phyloP scores from a whole-genome alignment of 2,113 vertebrate genomes.

The Ammodramus savannarum region DNA sequence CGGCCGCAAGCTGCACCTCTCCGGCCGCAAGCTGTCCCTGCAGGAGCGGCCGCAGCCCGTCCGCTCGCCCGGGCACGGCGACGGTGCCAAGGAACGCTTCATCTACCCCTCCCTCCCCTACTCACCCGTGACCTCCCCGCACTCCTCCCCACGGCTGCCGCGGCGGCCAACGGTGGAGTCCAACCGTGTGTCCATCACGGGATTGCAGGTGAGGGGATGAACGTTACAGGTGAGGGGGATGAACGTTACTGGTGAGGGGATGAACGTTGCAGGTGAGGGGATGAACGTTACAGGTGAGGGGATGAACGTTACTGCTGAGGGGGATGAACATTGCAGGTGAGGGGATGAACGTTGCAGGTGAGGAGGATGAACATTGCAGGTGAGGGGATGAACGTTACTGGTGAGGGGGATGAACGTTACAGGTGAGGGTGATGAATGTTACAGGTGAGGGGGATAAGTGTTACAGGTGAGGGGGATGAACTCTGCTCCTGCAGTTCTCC shows the following conservation, averaged over 20 bases:
- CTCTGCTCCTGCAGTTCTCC: rapidly evolving
- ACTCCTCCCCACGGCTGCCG: constrained; percentile 89
- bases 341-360: rapidly evolving
- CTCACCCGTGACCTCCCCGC: constrained; percentile 89
- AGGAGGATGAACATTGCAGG: constrained; percentile 65
- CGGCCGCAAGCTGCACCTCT: constrained; percentile 75
- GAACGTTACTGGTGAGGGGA: constrained; percentile 73
- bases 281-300: background rate
- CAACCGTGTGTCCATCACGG: constrained; percentile 93
- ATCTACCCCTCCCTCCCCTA: constrained; percentile 84
- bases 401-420: background rate
- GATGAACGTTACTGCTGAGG: constrained; percentile 72
- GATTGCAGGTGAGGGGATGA: constrained; percentile 82
- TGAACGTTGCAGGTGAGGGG: constrained; percentile 74
- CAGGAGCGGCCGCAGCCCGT: constrained; percentile 82
- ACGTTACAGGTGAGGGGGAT: background rate
- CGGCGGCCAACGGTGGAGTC: constrained; percentile 93
- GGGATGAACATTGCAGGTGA: background rate
- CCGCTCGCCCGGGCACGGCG: constrained; percentile 68
- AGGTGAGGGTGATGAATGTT: constrained; percentile 70
- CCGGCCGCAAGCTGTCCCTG: constrained; percentile 87
- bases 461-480: background rate
- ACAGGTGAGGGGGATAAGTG: constrained; percentile 73
- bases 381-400: background rate
- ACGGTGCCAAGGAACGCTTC: constrained; percentile 79